phyloP scores from a whole-genome alignment of 2,888 invertebrate species.

The Polylopha cassiicola region DNA sequence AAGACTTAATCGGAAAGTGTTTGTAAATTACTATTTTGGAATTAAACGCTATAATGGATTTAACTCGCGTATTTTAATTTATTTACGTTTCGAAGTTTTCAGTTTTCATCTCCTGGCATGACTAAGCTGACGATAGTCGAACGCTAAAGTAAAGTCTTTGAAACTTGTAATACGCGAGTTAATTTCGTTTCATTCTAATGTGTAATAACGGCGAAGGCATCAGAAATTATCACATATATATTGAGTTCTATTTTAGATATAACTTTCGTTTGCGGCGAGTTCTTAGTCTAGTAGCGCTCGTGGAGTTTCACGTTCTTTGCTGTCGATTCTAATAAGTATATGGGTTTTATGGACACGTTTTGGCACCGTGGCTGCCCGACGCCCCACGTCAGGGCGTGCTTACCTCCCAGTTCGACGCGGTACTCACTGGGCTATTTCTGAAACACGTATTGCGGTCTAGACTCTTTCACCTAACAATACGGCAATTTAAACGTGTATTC shows the following conservation, averaged over 20 bases:
- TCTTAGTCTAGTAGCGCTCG: slow-evolving; percentile 11
- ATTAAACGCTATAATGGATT: too few relatives aligned
- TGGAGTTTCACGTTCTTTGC: slow-evolving; percentile 16
- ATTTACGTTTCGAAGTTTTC: too few relatives aligned
- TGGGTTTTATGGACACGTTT: slow-evolving; percentile 43
- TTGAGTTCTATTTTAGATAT: not conserved
- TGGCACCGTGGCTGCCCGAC: slow-evolving; percentile 36
- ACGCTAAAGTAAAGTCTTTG: too few relatives aligned
- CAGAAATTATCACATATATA: too few relatives aligned
- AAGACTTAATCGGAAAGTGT: too few relatives aligned
- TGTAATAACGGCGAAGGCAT: too few relatives aligned
- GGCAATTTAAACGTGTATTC: slow-evolving; percentile 34
- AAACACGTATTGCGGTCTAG: slow-evolving; percentile 46
- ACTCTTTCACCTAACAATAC: slow-evolving; percentile 51
- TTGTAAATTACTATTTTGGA: too few relatives aligned
- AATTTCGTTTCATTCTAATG: too few relatives aligned
- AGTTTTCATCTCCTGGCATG: too few relatives aligned
- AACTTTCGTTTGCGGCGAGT: not conserved
- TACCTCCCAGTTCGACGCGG: slow-evolving; percentile 40
- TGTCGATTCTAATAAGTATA: slow-evolving; percentile 36
- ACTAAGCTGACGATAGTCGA: too few relatives aligned
- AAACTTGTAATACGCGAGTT: too few relatives aligned
- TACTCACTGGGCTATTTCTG: slow-evolving; percentile 54
- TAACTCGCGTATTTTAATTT: too few relatives aligned
- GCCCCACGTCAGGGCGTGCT: slow-evolving; percentile 35